Percentiles rank a stretch among this genome's conserved stretches.
Conservation (phyloP, 2,888 invertebrate genomes). For the Phytoseiulus persimilis region DNA sequence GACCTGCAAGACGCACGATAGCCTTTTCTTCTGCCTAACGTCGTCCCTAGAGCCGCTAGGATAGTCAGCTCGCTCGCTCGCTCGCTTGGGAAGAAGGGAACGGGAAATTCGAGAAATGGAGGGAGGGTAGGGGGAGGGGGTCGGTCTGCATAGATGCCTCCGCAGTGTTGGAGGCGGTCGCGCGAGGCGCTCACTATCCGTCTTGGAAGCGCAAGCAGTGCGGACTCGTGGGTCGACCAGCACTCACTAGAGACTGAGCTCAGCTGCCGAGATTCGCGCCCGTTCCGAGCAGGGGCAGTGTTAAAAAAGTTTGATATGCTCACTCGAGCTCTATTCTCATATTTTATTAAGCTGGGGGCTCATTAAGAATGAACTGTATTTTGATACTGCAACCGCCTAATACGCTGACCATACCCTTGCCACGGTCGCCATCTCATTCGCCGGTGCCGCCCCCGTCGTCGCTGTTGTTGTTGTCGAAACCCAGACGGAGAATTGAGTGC, state of each 20-base stretch:
- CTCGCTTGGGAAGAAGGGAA: not conserved
- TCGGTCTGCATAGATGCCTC: not conserved
- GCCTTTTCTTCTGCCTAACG: not conserved
- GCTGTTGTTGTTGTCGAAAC: not conserved
- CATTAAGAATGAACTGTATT: constrained; percentile 17
- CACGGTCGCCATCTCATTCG: not conserved
- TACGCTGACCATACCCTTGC: not conserved
- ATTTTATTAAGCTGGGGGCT: constrained; percentile 25
- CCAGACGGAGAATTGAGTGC: not conserved
- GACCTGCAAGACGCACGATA: not conserved
- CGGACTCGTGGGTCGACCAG: not conserved
- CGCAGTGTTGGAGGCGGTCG: not conserved
- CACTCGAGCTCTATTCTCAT: constrained; percentile 36
- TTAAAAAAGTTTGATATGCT: not conserved
- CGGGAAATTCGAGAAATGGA: not conserved
- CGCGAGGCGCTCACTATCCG: not conserved
- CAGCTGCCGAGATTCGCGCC: not conserved
- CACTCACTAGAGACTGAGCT: not conserved
- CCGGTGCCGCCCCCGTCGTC: not conserved
- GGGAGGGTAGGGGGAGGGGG: not conserved
- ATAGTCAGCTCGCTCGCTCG: not conserved
- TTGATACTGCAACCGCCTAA: constrained; percentile 11
- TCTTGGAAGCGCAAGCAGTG: not conserved
- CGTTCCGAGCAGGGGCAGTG: not conserved
- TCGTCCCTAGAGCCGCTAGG: not conserved